Evolutionary conservation across 2,888 invertebrate species (phyloP).

Genomic region (Cremastinae sp.): DNA sequence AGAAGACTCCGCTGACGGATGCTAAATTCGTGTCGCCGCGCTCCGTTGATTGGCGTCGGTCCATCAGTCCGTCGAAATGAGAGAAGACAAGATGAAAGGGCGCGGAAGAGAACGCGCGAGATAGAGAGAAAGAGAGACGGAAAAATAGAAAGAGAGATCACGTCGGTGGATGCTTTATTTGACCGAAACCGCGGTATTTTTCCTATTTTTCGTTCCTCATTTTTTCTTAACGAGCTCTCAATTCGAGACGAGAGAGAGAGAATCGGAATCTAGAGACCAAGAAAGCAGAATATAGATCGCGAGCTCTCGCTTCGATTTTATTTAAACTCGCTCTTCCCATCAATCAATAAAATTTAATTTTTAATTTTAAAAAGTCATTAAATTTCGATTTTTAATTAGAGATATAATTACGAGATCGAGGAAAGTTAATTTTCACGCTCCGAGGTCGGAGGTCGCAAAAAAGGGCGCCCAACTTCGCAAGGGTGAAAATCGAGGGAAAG

Average conservation of each 20-base stretch:
- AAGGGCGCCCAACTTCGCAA: conserved; percentile 42
- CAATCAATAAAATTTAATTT: too few species aligned
- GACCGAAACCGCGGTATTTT: conserved; percentile 50
- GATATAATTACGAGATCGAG: too few species aligned
- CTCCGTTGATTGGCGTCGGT: conserved; percentile 67
- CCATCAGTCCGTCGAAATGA: conserved; percentile 60
- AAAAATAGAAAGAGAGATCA: conserved; percentile 44
- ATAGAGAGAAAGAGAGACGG: conserved; percentile 46
- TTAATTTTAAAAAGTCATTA: too few species aligned
- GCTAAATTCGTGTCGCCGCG: conserved; percentile 65
- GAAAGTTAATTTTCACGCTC: too few species aligned
- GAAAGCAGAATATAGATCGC: conserved; percentile 11
- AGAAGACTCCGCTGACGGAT: conserved; percentile 45
- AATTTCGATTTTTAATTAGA: too few species aligned
- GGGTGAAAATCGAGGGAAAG: conserved; percentile 9
- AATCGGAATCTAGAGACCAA: conserved; percentile 20
- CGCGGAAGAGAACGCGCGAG: conserved; percentile 49
- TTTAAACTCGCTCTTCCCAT: too few species aligned
- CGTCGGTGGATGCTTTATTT: conserved; percentile 47
- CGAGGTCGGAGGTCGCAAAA: too few species aligned
- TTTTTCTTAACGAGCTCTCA: conserved; percentile 31
- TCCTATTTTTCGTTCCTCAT: conserved; percentile 2
- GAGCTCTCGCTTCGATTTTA: conserved; percentile 4
- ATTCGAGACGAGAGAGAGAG: conserved; percentile 35
- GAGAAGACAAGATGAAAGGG: conserved; percentile 58